Base-by-base conservation (phyloP, 1,140 invertebrate species). In the Piezodorus guildinii region DNA sequence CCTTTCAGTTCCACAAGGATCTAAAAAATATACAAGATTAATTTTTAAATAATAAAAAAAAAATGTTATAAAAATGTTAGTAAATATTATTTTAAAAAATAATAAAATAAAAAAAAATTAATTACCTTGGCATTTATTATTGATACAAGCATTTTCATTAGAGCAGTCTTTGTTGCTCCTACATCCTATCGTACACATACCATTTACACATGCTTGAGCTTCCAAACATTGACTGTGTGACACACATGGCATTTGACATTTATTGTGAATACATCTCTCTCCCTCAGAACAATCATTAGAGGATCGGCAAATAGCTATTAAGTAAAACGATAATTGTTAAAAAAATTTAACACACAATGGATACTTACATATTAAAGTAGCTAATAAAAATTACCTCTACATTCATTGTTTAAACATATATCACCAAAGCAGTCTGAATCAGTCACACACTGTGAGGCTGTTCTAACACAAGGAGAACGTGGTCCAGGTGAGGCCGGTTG, bases 371-470 rank as follows among this genome's bases (percentile, higher is more conserved):
- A 30, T 10, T 39, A 10, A 10, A 10, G 12, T 39, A 39, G 12
- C 34, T 39, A 12, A 3, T 16, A 2, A 21, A 62, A 68, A 63
- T 67, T 73, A 79, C 77, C 75, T 75, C 85, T 84, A 71, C 92
- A 95, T 71, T 92, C 86, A 30, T 85, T 86, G 70, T 88, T 85
- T 12, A 85, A 79, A 72, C 91, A 95, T 52, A 88, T 76, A 65
- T 85, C 83, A 62, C 83, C 84, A 19, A 79, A 77, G 71, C 91
- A 95, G 62, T 94, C 88, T 9, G 77, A 69, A 73, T 93, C 89
- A n/a, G 75, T 78, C 0, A 68, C 69, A 71, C 91, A 95, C 23
- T 75, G 73, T 43, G 79, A 78, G 3, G 82, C 75, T 39, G 78
- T 77, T 66, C 91, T 81, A 8, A 86, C 80, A 71, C 91, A 95